Evolutionary conservation across 30 jellyfish, hydroid and myxozoan species (phyloP).

Genomic region (Hydra vulgaris): DNA sequence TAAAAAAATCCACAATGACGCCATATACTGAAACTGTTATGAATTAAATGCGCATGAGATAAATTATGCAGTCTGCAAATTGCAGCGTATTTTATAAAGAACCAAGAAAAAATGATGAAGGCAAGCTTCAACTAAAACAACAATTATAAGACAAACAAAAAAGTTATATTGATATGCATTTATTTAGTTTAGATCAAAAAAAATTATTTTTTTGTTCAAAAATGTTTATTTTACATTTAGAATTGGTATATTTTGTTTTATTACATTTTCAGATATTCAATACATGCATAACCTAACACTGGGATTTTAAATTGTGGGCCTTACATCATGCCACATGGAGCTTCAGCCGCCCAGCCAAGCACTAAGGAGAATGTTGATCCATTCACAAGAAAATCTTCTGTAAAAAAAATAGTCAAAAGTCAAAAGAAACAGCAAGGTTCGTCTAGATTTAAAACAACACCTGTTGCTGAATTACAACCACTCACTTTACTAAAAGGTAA

Average conservation of each 20-base stretch:
- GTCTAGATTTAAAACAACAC: conserved; percentile 79
- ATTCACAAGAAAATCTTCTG: conserved; percentile 87
- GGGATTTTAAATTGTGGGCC: not conserved
- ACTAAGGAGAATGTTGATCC: conserved; percentile 59
- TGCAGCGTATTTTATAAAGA: no score
- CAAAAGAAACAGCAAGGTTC: conserved; percentile 98
- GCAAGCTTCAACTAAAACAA: no score
- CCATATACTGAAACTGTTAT: no score
- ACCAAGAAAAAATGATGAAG: no score
- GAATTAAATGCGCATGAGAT: no score
- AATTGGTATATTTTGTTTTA: no score
- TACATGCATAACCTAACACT: not conserved
- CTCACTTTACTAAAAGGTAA: conserved; percentile 78
- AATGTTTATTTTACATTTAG: not conserved
- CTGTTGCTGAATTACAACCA: conserved; percentile 75
- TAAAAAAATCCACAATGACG: no score
- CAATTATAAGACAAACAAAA: no score
- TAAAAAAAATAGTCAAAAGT: conserved; percentile 74
- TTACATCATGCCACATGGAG: conserved; percentile 40
- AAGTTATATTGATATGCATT: no score
- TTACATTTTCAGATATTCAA: not conserved
- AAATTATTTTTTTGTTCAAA: no score
- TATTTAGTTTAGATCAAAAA: no score
- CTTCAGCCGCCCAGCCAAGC: conserved; percentile 19
- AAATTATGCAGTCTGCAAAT: no score